Evolutionary conservation across 2,888 invertebrate genomes (phyloP).

Genomic region (Tuberolachnus salignus): DNA sequence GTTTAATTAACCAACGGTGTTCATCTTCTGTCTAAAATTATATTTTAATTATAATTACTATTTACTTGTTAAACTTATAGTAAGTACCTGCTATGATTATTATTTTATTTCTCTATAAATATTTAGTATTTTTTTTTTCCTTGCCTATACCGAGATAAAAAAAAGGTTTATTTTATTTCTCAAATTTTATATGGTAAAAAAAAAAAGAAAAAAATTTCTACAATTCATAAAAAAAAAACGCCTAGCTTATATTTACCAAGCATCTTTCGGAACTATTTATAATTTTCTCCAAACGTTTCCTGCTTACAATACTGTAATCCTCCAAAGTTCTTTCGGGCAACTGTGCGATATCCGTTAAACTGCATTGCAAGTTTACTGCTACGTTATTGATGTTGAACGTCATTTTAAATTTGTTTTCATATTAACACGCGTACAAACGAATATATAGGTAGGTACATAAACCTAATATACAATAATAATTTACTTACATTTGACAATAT

Average conservation of each 20-base stretch:
- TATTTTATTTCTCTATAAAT: background rate
- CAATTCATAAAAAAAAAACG: background rate
- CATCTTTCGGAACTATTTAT: conserved; percentile 29
- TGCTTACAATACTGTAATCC: conserved; percentile 43
- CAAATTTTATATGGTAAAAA: no score
- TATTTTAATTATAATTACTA: background rate
- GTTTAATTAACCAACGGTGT: conserved; percentile 42
- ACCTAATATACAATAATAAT: background rate
- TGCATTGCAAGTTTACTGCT: background rate
- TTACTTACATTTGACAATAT: background rate
- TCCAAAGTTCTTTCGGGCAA: conserved; percentile 19
- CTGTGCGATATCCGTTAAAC: background rate
- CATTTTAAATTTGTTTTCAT: conserved; percentile 4
- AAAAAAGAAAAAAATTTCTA: no score
- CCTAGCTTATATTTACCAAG: conserved; percentile 22
- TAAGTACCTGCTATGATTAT: no score
- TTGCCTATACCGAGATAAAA: background rate
- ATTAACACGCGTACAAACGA: background rate
- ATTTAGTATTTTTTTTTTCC: no score
- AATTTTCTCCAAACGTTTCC: conserved; percentile 34
- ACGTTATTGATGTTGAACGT: background rate
- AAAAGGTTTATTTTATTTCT: no score
- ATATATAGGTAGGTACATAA: background rate
- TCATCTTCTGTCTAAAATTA: conserved; percentile 43
- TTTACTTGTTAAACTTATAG: no score